Evolutionary conservation across 2,113 vertebrate genomes (phyloP).

Genomic region (Electrona antarctica): DNA sequence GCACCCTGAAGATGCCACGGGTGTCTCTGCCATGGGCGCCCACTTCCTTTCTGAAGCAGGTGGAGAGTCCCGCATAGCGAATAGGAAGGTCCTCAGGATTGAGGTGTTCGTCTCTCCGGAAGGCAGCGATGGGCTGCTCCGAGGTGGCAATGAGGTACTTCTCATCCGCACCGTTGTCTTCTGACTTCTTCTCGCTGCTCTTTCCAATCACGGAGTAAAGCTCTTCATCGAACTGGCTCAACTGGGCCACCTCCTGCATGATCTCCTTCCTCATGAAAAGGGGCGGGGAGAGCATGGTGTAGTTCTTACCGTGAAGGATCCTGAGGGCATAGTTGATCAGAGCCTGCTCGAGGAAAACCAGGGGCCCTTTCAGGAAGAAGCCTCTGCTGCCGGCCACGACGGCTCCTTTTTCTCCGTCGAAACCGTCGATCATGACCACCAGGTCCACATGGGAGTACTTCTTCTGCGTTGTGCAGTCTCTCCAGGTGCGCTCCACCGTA

Average conservation of each 20-base stretch:
- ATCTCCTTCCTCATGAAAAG: slow-evolving; percentile 99
- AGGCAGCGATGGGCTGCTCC: slow-evolving; percentile 95
- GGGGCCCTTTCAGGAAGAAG: slow-evolving; percentile 95
- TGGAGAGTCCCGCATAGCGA: slow-evolving; percentile 91
- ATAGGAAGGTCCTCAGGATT: slow-evolving; percentile 92
- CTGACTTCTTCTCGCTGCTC: slow-evolving; percentile 86
- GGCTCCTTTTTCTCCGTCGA: slow-evolving; percentile 91
- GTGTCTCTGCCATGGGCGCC: slow-evolving; percentile 98
- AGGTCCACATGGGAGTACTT: slow-evolving; percentile 97
- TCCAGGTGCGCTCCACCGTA: slow-evolving; percentile 92
- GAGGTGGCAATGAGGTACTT: slow-evolving; percentile 98
- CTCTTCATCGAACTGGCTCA: slow-evolving; percentile 98
- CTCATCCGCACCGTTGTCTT: slow-evolving; percentile 90
- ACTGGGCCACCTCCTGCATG: slow-evolving; percentile 98
- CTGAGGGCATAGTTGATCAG: slow-evolving; percentile 92
- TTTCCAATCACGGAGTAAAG: slow-evolving; percentile 99
- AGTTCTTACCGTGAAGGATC: slow-evolving; percentile 83
- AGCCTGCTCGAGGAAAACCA: slow-evolving; percentile 97
- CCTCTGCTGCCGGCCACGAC: slow-evolving; percentile 95
- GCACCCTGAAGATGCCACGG: slow-evolving; percentile 95
- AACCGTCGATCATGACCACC: slow-evolving; percentile 98
- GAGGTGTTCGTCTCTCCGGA: slow-evolving; percentile 96
- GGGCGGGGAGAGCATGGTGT: slow-evolving; percentile 92
- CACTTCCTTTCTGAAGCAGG: slow-evolving; percentile 98
- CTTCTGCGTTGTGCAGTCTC: slow-evolving; percentile 88